These are phyloP conservation scores for Phenacoccus solenopsis DNA, from an alignment of 1,140 invertebrate genomes.

Conservation along the genomic window DNA sequence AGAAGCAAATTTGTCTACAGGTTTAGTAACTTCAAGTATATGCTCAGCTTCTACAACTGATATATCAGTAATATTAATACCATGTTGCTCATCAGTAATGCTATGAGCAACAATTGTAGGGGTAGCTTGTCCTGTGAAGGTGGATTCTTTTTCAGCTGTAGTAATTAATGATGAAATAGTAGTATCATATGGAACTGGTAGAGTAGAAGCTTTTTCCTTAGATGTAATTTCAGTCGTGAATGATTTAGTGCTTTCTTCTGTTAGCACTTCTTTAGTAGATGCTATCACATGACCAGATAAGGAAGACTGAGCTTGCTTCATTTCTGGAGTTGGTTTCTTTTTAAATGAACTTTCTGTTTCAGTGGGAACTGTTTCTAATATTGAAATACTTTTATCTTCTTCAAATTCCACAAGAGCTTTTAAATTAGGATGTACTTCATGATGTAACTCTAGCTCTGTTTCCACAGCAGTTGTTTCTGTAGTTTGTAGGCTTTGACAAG, in stretches of 20 bases:
- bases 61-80: background rate
- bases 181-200: background rate
- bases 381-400: conserved; percentile 3
- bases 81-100: background rate
- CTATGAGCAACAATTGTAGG: background rate
- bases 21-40: conserved; percentile 26
- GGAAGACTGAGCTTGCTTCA: background rate
- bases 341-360: background rate
- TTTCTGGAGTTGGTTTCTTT: background rate
- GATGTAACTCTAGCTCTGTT: background rate
- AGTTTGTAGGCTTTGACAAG: background rate
- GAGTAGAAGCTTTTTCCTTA: background rate
- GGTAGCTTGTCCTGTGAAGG: background rate
- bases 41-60: conserved; percentile 24
- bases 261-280: background rate
- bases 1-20: conserved; percentile 26
- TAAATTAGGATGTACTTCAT: background rate
- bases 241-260: background rate
- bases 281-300: background rate
- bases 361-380: background rate
- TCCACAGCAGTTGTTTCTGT: background rate
- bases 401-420: background rate
- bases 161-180: background rate
- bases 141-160: background rate
- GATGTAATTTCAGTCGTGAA: background rate